Conservation (phyloP, 2,888 invertebrate species). For the Torymus texanus region DNA sequence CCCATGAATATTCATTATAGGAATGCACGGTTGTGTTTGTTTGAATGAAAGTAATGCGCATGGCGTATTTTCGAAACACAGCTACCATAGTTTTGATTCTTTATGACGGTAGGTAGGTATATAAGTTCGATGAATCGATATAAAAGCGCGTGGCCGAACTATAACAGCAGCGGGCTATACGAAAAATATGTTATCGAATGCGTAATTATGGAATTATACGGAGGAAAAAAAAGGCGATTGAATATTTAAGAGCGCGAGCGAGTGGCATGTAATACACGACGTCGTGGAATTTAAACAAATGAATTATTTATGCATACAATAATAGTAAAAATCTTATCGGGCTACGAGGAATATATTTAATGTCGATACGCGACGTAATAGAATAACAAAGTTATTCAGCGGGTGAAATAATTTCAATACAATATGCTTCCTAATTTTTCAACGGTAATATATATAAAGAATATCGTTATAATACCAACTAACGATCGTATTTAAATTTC, state of each 20-base stretch:
- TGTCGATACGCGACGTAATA: too few species aligned
- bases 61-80: conserved; percentile 8
- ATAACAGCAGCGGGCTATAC: background rate
- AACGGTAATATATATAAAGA: too few species aligned
- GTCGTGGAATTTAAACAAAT: conserved; percentile 14
- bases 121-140: conserved; percentile 42
- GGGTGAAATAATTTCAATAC: too few species aligned
- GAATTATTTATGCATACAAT: conserved; percentile 32
- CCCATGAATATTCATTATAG: conserved; percentile 43
- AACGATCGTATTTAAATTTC: too few species aligned
- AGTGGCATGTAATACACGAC: background rate
- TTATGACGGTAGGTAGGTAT: conserved; percentile 5
- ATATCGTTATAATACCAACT: too few species aligned
- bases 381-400: too few species aligned
- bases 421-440: too few species aligned
- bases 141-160: too few species aligned
- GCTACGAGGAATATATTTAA: too few species aligned
- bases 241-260: conserved; percentile 21
- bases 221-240: background rate
- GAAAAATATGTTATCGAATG: conserved; percentile 24
- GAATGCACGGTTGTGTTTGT: background rate
- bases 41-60: conserved; percentile 25
- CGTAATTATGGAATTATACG: conserved; percentile 24
- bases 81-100: conserved; percentile 24
- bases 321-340: too few species aligned